Conservation (phyloP, 92 coral and sea anemone genomes). For the Ricordea florida region DNA sequence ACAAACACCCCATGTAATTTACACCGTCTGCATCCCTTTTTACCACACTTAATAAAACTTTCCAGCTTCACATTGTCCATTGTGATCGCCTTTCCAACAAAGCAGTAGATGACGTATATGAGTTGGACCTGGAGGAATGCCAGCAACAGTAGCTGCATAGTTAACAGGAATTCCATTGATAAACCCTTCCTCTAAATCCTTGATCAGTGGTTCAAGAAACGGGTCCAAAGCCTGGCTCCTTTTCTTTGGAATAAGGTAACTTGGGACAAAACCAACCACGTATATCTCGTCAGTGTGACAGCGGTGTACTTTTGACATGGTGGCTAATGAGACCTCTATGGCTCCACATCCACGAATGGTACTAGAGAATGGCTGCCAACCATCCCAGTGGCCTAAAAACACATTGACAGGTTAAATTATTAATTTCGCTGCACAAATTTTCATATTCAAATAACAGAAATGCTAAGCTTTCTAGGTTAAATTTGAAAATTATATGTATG, state of each 20-base stretch:
- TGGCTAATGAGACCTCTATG: constrained; percentile 64
- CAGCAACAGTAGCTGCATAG: constrained; percentile 45
- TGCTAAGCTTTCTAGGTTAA: too few relatives aligned
- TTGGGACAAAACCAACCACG: constrained; percentile 71
- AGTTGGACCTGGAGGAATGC: constrained; percentile 36
- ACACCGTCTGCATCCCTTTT: constrained; percentile 60
- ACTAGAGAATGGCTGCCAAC: constrained; percentile 74
- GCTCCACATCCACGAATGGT: constrained; percentile 72
- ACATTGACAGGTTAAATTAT: too few relatives aligned
- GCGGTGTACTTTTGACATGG: constrained; percentile 61
- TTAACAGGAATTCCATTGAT: constrained; percentile 66
- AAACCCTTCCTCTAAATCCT: constrained; percentile 54
- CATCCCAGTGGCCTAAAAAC: constrained; percentile 83
- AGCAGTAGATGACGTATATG: constrained; percentile 54
- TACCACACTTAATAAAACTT: constrained; percentile 71
- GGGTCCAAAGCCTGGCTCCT: constrained; percentile 63
- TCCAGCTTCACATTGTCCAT: constrained; percentile 67
- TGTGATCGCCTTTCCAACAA: constrained; percentile 72
- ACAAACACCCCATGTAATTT: constrained; percentile 37
- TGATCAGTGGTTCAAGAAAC: constrained; percentile 66
- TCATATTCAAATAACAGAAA: too few relatives aligned
- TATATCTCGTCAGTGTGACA: constrained; percentile 53
- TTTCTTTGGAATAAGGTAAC: constrained; percentile 53
- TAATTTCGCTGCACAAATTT: too few relatives aligned
- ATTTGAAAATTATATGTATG: too few relatives aligned